Evolutionary conservation across 2,797 vertebrate genomes (phyloP).

Genomic region (Zonotrichia albicollis): DNA sequence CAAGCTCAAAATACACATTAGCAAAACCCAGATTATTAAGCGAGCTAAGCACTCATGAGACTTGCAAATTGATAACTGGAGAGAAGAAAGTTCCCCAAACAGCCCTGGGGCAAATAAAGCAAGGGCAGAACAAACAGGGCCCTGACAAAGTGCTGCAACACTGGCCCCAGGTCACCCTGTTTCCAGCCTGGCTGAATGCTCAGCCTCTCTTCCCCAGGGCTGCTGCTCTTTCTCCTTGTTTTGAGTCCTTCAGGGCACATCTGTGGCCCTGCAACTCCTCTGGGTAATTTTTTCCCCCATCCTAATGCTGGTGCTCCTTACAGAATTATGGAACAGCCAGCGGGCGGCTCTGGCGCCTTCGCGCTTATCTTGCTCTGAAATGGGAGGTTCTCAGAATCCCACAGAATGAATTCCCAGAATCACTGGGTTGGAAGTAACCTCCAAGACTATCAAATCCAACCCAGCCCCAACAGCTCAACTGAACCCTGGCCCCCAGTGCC

Average conservation of each 20-base stretch:
- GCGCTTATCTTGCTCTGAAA: not conserved
- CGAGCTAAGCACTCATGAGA: not conserved
- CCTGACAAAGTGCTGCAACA: not conserved
- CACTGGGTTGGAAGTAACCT: not conserved
- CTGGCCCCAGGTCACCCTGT: not conserved
- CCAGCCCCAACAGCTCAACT: not conserved
- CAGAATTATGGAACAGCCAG: not conserved
- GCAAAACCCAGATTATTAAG: constrained; percentile 10
- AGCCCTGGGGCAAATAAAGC: constrained; percentile 6
- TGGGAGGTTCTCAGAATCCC: not conserved
- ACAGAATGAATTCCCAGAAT: not conserved
- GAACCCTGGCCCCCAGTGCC: not conserved
- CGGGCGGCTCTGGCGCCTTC: accelerated
- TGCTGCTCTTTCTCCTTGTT: not conserved
- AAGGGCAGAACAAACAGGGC: constrained; percentile 1
- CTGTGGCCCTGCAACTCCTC: not conserved
- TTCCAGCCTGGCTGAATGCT: not conserved
- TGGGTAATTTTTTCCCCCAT: not conserved
- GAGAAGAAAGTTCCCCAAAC: not conserved
- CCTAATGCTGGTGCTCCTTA: not conserved
- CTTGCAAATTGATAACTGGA: constrained; percentile 50
- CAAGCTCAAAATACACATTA: not conserved
- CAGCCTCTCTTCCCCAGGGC: not conserved
- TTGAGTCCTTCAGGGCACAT: not conserved
- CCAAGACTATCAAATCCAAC: accelerated